These are phyloP conservation scores for Nothoprocta perdicaria DNA, from an alignment of 2,113 vertebrate genomes.

Conservation along the genomic window DNA sequence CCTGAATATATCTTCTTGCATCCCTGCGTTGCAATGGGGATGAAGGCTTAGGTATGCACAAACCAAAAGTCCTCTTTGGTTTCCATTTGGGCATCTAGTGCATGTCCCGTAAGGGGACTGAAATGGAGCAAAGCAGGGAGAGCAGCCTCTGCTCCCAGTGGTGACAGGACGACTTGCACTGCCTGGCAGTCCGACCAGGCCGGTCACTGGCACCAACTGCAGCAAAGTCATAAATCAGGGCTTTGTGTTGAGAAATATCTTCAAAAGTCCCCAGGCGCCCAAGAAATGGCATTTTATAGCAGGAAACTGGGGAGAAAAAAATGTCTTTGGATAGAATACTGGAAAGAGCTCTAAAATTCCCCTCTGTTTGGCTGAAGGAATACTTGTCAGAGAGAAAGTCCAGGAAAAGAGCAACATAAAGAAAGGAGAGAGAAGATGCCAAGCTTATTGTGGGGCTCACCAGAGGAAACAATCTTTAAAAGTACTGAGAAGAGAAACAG, in stretches of 20 bases:
- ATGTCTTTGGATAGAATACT: neutral
- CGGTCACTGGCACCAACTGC: neutral
- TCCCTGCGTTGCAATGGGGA: neutral
- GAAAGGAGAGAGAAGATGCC: neutral
- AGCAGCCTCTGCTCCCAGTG: neutral
- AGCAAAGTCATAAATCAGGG: neutral
- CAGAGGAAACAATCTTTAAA: neutral
- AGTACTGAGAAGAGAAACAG: neutral
- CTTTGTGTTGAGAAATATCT: neutral
- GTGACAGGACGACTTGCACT: neutral
- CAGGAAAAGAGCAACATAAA: neutral
- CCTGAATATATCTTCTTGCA: neutral
- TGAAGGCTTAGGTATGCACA: neutral
- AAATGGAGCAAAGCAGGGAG: neutral
- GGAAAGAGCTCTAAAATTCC: neutral
- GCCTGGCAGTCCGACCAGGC: neutral
- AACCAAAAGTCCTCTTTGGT: neutral
- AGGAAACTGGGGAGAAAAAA: neutral
- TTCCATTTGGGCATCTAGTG: accelerated
- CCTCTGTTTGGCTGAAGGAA: neutral
- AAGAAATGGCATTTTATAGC: neutral
- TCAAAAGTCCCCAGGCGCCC: neutral
- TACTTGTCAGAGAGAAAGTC: neutral
- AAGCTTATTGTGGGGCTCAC: neutral
- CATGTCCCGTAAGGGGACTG: neutral